phyloP scores from a whole-genome alignment of 2,797 vertebrate species.

The Emys orbicularis region DNA sequence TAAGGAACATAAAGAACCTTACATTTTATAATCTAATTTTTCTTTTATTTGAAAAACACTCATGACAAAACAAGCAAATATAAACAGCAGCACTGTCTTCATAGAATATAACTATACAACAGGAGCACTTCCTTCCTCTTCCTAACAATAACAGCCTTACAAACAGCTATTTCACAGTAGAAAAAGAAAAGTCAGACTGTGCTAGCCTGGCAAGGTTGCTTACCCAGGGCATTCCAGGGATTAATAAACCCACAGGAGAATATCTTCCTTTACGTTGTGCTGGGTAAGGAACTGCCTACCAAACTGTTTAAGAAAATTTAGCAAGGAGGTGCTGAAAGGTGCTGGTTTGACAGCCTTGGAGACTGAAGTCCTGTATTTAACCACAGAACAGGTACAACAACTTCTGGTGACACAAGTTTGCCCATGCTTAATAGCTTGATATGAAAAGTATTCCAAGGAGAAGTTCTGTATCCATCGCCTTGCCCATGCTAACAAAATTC shows the following conservation, averaged over 20 bases:
- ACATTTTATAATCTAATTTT: background rate
- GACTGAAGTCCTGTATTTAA: background rate
- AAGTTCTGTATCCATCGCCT: background rate
- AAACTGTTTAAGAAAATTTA: background rate
- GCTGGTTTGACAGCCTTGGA: background rate
- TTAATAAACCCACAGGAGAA: background rate
- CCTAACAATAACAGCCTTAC: background rate
- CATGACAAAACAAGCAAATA: background rate
- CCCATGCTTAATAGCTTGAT: background rate
- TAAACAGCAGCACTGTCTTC: background rate
- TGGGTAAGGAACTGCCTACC: background rate
- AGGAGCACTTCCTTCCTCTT: background rate
- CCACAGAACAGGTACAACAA: background rate
- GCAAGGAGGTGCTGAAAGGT: background rate
- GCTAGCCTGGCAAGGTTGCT: background rate
- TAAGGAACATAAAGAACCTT: background rate
- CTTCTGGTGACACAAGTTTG: background rate
- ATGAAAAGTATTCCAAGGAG: background rate
- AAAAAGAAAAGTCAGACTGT: background rate
- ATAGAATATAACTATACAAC: background rate
- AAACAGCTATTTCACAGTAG: background rate
- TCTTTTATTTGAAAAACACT: background rate
- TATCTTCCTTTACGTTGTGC: background rate
- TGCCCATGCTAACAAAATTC: background rate
- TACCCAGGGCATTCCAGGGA: background rate